These are phyloP conservation scores for Alexandromys fortis DNA, from an alignment of 2,113 vertebrate species.

Conservation along the genomic window DNA sequence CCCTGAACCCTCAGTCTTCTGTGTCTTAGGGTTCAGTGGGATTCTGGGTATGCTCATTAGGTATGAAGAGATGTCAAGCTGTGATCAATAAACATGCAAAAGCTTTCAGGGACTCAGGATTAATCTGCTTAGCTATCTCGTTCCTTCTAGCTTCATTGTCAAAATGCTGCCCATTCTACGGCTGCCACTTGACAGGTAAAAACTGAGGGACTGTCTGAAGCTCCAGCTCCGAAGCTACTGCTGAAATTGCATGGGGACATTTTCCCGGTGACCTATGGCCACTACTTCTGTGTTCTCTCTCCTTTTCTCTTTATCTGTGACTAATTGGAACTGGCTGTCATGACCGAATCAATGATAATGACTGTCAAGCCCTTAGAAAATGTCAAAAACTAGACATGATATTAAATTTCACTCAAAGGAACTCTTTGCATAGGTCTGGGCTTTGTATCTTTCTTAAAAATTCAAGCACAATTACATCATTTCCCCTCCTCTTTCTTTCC, in stretches of 20 bases:
- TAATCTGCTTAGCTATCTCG: neutral
- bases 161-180: neutral
- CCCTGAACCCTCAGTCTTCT: neutral
- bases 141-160: neutral
- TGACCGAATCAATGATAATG: neutral
- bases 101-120: neutral
- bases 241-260: neutral
- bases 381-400: neutral
- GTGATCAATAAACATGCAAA: neutral
- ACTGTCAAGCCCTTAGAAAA: slow-evolving; percentile 35
- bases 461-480: neutral
- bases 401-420: neutral
- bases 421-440: neutral
- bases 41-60: neutral
- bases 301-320: neutral
- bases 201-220: neutral
- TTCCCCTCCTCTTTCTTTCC: neutral
- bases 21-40: neutral
- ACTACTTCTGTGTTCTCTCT: neutral
- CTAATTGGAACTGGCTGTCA: neutral
- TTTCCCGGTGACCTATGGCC: neutral
- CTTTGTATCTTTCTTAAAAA: neutral
- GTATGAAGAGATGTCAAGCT: neutral
- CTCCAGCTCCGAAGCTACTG: neutral
- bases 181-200: neutral